Conservation (phyloP, 2,113 vertebrate species). For the Aptenodytes patagonicus region DNA sequence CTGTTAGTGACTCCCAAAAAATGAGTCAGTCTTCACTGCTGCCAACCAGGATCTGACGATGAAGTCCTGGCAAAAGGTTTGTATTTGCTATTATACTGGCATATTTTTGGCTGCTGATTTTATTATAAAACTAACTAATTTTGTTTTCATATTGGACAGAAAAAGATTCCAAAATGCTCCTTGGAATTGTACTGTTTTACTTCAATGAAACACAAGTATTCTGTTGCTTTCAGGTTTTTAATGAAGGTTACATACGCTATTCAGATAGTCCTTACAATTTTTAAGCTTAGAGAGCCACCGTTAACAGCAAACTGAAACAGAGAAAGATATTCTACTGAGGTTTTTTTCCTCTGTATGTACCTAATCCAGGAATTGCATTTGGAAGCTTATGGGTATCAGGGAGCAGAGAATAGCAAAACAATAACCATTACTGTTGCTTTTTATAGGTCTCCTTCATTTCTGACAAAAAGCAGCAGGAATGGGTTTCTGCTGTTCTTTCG, state of each 20-base stretch:
- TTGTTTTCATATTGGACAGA: neutral
- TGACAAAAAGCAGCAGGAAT: neutral
- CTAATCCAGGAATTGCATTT: neutral
- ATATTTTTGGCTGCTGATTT: neutral
- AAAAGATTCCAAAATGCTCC: neutral
- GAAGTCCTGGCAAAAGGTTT: neutral
- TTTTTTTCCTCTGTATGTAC: neutral
- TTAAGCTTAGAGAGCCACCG: neutral
- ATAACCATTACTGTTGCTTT: neutral
- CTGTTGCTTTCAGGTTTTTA: neutral
- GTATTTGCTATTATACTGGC: neutral
- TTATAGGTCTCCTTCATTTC: neutral
- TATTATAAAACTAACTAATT: neutral
- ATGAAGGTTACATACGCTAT: neutral
- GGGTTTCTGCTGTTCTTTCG: neutral
- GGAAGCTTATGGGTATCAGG: neutral
- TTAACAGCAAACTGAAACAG: neutral
- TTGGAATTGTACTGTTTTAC: neutral
- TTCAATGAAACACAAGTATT: neutral
- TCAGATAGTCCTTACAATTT: neutral
- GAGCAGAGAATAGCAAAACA: neutral
- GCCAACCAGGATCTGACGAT: neutral
- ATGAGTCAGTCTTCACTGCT: neutral
- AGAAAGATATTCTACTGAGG: neutral
- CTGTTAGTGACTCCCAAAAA: neutral